Base-by-base conservation (phyloP, 2,888 invertebrate species). In the Mythimna lalbum region DNA sequence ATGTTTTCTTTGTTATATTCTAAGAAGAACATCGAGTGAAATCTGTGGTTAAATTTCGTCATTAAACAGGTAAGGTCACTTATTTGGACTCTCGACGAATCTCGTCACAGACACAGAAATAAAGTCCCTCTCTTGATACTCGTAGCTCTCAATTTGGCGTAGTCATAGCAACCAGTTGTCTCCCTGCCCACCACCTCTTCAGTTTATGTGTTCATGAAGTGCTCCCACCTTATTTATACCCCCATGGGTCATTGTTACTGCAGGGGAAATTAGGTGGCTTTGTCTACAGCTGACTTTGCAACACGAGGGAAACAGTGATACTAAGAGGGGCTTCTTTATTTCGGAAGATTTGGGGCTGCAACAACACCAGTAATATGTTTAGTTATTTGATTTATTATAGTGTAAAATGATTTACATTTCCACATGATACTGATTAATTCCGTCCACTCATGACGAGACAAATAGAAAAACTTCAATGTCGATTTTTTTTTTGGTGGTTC, bases 171-270 rank as follows among this genome's bases (percentile, higher is more conserved):
- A 94, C 93, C 80, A 86, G 77, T 77, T 86, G 89, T 90, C 89
- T 89, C 87, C 83, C 88, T 88, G 89, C 88, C 86, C 87, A 87
- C 85, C 89, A 89, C 89, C 91, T 91, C 92, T 92, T 89, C 90
- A 90, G 92, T 94, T 92, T 93, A 93, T 93, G 93, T 93, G 93
- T 94, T 94, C 94, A 94, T 94, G 94, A 94, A 94, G 93, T 92
- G 93, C 90, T 91, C 88, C 89, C 91, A 88, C 90, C 89, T 92
- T 94, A 93, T 93, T 94, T 94, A 94, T 93, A 92, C 92, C 93
- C 92, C 93, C 91, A 88, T 84, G 87, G 91, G 91, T 91, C 89
- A 90, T 94, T 94, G 93, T 93, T 89, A 87, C 90, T 87, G 89
- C 87, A 86, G 91, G 90, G 91, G 90, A 90, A 89, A 93, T 93